Conservation (phyloP, 2,113 vertebrate genomes). For the Pycnonotus jocosus region DNA sequence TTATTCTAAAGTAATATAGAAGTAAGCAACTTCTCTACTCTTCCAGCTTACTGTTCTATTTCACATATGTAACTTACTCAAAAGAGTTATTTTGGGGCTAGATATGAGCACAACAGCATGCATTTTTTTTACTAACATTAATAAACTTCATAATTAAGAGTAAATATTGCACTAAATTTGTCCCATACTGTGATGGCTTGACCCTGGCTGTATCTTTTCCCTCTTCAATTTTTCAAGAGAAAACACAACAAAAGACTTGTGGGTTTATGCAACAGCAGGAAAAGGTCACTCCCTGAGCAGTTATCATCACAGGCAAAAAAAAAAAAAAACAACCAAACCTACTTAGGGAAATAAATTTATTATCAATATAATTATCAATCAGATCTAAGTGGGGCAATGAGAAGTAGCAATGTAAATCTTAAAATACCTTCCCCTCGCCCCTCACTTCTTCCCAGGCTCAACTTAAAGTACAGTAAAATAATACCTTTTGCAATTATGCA, state of each 20-base stretch:
- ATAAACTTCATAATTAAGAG: not conserved
- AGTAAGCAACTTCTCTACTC: not conserved
- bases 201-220: not conserved
- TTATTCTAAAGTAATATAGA: not conserved
- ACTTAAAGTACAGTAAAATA: not conserved
- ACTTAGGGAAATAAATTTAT: not conserved
- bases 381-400: not conserved
- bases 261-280: not conserved
- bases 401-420: not conserved
- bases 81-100: not conserved
- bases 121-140: not conserved
- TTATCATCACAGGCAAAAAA: not conserved
- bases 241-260: not conserved
- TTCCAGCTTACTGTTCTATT: not conserved
- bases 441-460: not conserved
- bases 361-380: not conserved
- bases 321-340: not conserved
- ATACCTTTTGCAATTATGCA: not conserved
- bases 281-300: not conserved
- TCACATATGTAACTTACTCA: not conserved
- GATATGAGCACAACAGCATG: not conserved
- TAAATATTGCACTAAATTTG: not conserved
- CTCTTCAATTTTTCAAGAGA: not conserved
- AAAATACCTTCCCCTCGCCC: fast-evolving
- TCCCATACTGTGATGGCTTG: not conserved